Conservation (phyloP, 2,113 vertebrate genomes). For the Myotis brandtii region DNA sequence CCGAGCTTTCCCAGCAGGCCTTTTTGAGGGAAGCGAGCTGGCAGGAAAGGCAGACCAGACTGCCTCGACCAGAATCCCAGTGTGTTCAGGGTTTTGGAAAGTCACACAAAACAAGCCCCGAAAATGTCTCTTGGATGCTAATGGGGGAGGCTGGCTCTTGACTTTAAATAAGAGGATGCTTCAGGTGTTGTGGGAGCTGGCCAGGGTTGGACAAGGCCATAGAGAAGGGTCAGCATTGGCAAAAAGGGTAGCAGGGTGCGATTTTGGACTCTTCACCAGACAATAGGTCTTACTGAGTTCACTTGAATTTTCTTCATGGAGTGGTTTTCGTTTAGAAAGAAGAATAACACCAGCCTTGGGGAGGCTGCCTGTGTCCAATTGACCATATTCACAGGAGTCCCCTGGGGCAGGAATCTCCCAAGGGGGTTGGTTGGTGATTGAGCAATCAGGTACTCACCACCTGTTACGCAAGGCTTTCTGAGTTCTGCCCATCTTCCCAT, state of each 20-base stretch:
- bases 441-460: rapidly evolving
- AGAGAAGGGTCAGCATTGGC: neutral
- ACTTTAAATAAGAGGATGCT: neutral
- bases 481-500: rapidly evolving
- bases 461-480: too few species aligned
- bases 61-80: rapidly evolving
- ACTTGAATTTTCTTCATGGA: neutral
- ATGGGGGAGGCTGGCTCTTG: neutral
- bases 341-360: rapidly evolving
- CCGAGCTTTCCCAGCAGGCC: rapidly evolving
- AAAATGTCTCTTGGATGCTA: neutral
- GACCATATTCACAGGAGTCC: neutral
- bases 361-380: neutral
- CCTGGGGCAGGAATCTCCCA: neutral
- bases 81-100: neutral
- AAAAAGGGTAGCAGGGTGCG: neutral
- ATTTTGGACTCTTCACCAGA: neutral
- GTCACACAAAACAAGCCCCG: neutral
- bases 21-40: neutral
- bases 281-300: neutral
- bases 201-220: neutral
- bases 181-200: neutral
- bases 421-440: neutral
- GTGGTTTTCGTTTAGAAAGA: neutral
- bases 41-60: too few species aligned